These are phyloP conservation scores for Lasioglossum marginatum DNA, from an alignment of 2,888 invertebrate species.

Conservation along the genomic window DNA sequence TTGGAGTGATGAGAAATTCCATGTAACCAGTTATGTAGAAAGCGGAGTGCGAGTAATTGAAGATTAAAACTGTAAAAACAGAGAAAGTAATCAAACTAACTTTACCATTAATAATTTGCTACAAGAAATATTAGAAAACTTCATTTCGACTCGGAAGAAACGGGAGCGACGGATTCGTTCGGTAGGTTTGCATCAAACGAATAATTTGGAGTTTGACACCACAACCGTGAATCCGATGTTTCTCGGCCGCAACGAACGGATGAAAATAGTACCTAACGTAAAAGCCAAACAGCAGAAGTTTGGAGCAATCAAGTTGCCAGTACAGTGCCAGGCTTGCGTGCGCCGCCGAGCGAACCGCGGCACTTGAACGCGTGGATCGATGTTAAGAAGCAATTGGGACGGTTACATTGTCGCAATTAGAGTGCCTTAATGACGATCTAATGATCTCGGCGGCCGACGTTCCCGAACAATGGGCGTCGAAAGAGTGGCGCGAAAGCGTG, in stretches of 20 bases:
- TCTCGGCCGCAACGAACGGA: constrained; percentile 19
- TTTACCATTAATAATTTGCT: background rate
- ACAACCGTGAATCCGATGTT: constrained; percentile 21
- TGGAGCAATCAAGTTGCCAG: constrained; percentile 51
- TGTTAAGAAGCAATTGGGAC: constrained; percentile 57
- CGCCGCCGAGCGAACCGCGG: constrained; percentile 34
- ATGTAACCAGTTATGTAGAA: too few relatives aligned
- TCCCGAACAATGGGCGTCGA: constrained; percentile 9
- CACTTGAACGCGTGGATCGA: constrained; percentile 48
- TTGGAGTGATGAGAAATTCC: too few relatives aligned
- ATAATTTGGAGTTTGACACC: background rate
- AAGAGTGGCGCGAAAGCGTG: constrained; percentile 22
- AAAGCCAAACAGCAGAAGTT: constrained; percentile 48
- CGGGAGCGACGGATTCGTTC: background rate
- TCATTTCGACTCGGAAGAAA: background rate
- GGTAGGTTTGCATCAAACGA: background rate
- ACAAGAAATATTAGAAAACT: background rate
- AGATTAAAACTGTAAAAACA: background rate
- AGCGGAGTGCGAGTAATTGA: too few relatives aligned
- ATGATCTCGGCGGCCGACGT: constrained; percentile 32
- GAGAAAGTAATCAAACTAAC: background rate
- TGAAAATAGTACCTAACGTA: constrained; percentile 49
- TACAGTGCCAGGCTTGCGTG: constrained; percentile 60
- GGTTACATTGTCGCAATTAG: constrained; percentile 61
- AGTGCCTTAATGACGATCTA: constrained; percentile 51